Percentiles rank a stretch among this genome's conserved stretches.
These are phyloP conservation scores for Drosophila pectinifera DNA, from an alignment of 1,140 invertebrate genomes.

Conservation along the genomic window DNA sequence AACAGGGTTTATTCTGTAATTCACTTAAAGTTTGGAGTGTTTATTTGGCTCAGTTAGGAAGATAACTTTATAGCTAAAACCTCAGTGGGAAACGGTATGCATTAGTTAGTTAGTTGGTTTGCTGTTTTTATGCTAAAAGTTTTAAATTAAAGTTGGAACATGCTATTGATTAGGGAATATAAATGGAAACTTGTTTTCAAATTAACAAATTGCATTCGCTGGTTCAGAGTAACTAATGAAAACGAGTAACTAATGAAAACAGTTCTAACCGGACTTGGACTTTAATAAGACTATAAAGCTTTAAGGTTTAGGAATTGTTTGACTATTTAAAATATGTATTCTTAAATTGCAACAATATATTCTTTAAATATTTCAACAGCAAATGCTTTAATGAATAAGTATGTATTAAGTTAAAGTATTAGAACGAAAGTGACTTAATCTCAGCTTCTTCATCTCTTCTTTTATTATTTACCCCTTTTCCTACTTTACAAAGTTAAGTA, in stretches of 20 bases:
- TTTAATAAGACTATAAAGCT: background rate
- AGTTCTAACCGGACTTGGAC: background rate
- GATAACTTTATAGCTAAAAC: conserved; percentile 14
- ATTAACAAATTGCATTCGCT: background rate
- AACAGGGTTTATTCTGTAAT: background rate
- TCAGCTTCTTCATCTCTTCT: background rate
- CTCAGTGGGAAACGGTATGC: background rate
- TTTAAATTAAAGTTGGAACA: background rate
- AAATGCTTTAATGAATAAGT: background rate
- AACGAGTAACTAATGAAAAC: background rate
- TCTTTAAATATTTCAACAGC: no score
- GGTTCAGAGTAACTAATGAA: rapidly evolving
- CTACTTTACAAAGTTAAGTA: background rate
- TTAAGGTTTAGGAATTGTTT: no score
- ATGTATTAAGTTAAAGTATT: no score
- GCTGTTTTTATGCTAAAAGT: background rate
- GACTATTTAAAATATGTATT: background rate
- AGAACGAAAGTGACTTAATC: background rate
- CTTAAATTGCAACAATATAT: background rate
- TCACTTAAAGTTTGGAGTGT: background rate
- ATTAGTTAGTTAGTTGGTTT: background rate
- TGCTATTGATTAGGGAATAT: background rate
- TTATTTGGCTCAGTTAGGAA: conserved; percentile 15
- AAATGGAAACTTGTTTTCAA: background rate
- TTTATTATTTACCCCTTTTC: background rate